Evolutionary conservation across 2,888 invertebrate genomes (phyloP).

Genomic region (Hoplodrina ambigua): DNA sequence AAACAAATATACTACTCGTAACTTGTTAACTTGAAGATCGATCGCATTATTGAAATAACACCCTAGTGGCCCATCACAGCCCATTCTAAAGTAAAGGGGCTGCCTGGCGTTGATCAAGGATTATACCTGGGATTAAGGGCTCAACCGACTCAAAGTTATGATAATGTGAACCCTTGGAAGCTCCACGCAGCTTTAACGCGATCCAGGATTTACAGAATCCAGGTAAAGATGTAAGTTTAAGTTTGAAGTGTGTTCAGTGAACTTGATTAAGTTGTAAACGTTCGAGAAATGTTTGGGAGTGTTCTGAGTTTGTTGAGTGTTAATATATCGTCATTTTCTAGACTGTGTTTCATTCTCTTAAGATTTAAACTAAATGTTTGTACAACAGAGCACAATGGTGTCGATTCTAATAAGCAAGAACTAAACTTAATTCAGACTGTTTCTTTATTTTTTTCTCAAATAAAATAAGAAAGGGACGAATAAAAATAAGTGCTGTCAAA

Average conservation of each 20-base stretch:
- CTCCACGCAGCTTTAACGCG: constrained; percentile 65
- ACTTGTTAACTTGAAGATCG: constrained; percentile 51
- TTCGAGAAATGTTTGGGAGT: constrained; percentile 8
- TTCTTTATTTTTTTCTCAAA: no score
- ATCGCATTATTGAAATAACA: constrained; percentile 61
- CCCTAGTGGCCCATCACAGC: constrained; percentile 33
- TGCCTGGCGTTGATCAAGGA: constrained; percentile 73
- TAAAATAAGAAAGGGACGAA: no score
- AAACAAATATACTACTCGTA: constrained; percentile 18
- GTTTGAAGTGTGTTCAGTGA: constrained; percentile 49
- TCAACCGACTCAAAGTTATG: constrained; percentile 85
- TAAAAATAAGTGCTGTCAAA: no score
- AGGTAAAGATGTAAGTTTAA: constrained; percentile 64
- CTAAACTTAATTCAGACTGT: no score
- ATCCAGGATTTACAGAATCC: constrained; percentile 68
- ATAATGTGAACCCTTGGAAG: constrained; percentile 81
- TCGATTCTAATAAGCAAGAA: no score
- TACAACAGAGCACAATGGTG: no score
- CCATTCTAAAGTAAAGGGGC: constrained; percentile 31
- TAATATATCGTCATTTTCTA: not conserved
- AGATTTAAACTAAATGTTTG: not conserved
- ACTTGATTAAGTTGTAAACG: constrained; percentile 59
- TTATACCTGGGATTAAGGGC: constrained; percentile 78
- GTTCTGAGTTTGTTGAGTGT: constrained; percentile 6
- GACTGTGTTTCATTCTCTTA: not conserved